Evolutionary conservation across 2,797 vertebrate genomes (phyloP).

Genomic region (Pristis pectinata): DNA sequence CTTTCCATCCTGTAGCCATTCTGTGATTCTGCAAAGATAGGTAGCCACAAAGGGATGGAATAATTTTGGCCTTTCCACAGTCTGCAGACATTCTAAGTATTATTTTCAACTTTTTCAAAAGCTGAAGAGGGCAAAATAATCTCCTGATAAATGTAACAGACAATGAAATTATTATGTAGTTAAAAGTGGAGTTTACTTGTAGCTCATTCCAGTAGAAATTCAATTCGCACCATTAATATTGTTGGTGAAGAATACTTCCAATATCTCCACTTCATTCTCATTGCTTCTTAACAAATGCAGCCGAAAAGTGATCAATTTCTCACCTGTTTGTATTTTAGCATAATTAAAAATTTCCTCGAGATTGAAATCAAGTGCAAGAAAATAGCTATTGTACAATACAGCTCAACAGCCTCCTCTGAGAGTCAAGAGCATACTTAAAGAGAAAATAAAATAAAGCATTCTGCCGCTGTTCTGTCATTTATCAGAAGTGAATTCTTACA

Average conservation of each 20-base stretch:
- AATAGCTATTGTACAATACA: too few relatives aligned
- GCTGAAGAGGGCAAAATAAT: not conserved
- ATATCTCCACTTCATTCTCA: not conserved
- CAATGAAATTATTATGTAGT: not conserved
- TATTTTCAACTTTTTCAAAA: not conserved
- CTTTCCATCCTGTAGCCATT: too few relatives aligned
- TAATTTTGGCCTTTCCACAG: not conserved
- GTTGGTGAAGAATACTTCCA: not conserved
- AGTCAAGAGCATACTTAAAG: not conserved
- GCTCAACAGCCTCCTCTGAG: not conserved
- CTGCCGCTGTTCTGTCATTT: slow-evolving; percentile 22
- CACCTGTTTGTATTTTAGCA: not conserved
- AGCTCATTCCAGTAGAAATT: not conserved
- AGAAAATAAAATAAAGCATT: slow-evolving; percentile 34
- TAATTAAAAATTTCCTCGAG: not conserved
- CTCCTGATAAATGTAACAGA: not conserved
- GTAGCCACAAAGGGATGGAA: not conserved
- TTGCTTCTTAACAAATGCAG: not conserved
- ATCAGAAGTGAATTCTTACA: not conserved
- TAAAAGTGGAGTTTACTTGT: not conserved
- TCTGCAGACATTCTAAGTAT: not conserved
- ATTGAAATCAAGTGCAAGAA: not conserved
- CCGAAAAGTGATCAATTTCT: not conserved
- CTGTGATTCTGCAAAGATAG: not conserved
- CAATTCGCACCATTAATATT: not conserved